Evolutionary conservation across 2,888 invertebrate species (phyloP), one percentile per base, ranked within the genome.

Genomic region (Cryptus viduatorius): DNA sequence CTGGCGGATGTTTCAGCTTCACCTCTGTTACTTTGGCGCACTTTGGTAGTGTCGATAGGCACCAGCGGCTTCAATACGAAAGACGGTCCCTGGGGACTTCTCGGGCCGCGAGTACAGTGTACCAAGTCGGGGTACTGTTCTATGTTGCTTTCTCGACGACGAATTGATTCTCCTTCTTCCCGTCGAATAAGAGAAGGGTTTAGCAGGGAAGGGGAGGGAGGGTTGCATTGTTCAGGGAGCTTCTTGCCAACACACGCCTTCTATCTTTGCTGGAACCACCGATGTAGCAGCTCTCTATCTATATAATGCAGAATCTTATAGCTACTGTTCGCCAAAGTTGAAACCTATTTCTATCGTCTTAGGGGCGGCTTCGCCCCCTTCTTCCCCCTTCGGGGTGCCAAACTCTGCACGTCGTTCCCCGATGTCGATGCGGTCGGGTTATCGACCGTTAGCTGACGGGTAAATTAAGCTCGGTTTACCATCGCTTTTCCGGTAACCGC

Each of bases 391-490:
- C 69, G 31, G 42, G 24, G 59, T n/a, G 24, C 48, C n/a, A 67
- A 73, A 82, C 78, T 78, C 72, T n/a, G n/a, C 71, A 31, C 24
- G 71, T 31, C 61, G 56, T 69, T 16, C 14, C 72, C 48, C 64
- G 79, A 82, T 84, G 86, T 84, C 80, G 84, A 84, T 87, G 85
- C 56, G 86, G 86, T 86, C 64, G 56, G 83, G 71, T 81, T 85
- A 87, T 87, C 87, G 87, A 87, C 83, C 82, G 84, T 80, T 65
- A 75, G 73, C 80, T 86, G 88, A 89, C 87, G 89, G 86, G 85
- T 88, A 87, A 90, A 90, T 90, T 89, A 90, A 90, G 88, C 88
- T 89, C 87, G 87, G 87, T 88, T 87, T 87, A 85, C 87, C 87
- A 24, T 12, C 80, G 71, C 83, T 85, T 87, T 86, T 88, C 86